These are phyloP conservation scores for Cottoperca gobio DNA, from an alignment of 2,797 vertebrate genomes.

Conservation along the genomic window DNA sequence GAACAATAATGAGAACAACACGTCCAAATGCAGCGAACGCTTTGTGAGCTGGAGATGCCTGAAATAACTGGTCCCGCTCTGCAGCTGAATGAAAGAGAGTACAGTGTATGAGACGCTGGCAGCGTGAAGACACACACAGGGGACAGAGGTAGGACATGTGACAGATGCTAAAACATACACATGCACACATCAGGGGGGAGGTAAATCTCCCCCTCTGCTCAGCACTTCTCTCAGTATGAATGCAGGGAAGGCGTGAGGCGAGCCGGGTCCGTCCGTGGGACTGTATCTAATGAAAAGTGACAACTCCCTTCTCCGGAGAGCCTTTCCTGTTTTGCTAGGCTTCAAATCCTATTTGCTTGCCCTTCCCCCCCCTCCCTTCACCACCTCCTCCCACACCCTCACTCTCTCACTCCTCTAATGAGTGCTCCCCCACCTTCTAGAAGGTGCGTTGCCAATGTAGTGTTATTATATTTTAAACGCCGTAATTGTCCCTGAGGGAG, in stretches of 20 bases:
- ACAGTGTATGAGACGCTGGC: neutral
- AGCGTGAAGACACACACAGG: conserved; percentile 3
- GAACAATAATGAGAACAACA: no score
- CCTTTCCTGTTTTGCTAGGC: conserved; percentile 72
- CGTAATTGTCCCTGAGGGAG: conserved; percentile 34
- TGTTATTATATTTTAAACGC: conserved; percentile 41
- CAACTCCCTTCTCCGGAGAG: conserved; percentile 74
- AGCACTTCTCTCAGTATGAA: conserved; percentile 19
- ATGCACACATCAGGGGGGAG: neutral
- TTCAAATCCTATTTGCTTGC: conserved; percentile 78
- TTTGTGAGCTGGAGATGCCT: neutral
- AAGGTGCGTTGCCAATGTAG: conserved; percentile 9
- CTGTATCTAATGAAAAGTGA: conserved; percentile 79
- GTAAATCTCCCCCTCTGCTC: conserved; percentile 23
- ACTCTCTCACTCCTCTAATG: conserved; percentile 29
- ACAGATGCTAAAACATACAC: neutral
- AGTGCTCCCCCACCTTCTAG: conserved; percentile 18
- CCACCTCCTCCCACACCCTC: neutral
- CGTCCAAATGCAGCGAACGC: no score
- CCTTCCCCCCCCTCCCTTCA: neutral
- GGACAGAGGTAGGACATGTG: neutral
- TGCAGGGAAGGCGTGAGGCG: conserved; percentile 35
- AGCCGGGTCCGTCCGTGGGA: conserved; percentile 47
- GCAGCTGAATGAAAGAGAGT: conserved; percentile 10
- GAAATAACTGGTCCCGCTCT: neutral